Conservation (phyloP, 2,113 vertebrate genomes). For the Notarius lentiginosus region DNA sequence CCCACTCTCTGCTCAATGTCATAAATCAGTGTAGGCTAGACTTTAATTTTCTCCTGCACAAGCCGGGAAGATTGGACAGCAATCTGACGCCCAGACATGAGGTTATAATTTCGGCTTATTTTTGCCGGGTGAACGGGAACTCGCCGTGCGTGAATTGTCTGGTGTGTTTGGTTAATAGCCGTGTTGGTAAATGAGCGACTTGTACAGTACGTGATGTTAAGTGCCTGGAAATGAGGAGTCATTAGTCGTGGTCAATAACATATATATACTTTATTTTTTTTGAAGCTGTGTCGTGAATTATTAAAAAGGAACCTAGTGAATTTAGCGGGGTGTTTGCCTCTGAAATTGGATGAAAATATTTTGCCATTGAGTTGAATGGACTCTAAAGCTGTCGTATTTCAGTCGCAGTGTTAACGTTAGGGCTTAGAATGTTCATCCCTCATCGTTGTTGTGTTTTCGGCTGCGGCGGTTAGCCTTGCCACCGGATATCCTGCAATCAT, state of each 20-base stretch:
- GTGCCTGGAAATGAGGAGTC: slow-evolving; percentile 10
- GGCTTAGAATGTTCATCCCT: neutral
- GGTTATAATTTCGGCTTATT: slow-evolving; percentile 39
- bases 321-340: neutral
- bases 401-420: neutral
- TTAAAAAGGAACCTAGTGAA: slow-evolving; percentile 6
- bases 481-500: neutral
- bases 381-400: neutral
- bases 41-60: slow-evolving; percentile 45
- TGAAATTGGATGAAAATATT: neutral
- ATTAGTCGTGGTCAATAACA: slow-evolving; percentile 10
- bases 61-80: slow-evolving; percentile 19
- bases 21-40: slow-evolving; percentile 36
- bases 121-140: slow-evolving; percentile 1
- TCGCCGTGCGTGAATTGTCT: neutral
- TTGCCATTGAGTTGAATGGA: neutral
- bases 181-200: slow-evolving; percentile 13
- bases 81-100: slow-evolving; percentile 17
- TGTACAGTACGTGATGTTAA: neutral
- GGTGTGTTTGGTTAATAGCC: slow-evolving; percentile 6
- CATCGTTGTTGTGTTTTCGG: neutral
- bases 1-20: slow-evolving; percentile 25
- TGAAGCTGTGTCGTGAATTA: slow-evolving; percentile 11
- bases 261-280: neutral
- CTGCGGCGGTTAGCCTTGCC: neutral